Conservation (phyloP, 2,888 invertebrate genomes). For the Microchrysa polita region DNA sequence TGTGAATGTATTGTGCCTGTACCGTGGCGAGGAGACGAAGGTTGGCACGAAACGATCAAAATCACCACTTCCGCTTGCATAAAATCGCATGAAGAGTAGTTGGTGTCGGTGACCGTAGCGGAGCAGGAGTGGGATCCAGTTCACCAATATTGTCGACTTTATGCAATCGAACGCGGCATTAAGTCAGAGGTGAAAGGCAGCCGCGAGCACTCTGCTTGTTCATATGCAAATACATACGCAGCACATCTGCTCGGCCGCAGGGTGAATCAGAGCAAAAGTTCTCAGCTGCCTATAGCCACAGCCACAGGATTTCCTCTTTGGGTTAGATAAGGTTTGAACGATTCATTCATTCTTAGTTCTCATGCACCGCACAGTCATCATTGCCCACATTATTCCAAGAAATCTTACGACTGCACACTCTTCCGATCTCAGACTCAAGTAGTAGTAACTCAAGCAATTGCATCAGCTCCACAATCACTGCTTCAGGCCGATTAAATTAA, state of each 20-base stretch:
- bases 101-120: not conserved
- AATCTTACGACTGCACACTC: too few relatives aligned
- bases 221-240: not conserved
- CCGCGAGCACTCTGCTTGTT: not conserved
- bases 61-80: constrained; percentile 4
- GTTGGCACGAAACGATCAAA: too few relatives aligned
- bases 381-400: too few relatives aligned
- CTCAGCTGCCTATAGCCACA: too few relatives aligned
- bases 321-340: too few relatives aligned
- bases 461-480: not conserved
- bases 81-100: not conserved
- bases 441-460: too few relatives aligned
- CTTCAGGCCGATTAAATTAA: constrained; percentile 32
- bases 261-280: too few relatives aligned
- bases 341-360: too few relatives aligned
- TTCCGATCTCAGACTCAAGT: too few relatives aligned
- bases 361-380: too few relatives aligned
- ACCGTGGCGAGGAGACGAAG: not conserved
- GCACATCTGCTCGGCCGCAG: not conserved
- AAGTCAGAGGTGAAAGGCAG: constrained; percentile 7
- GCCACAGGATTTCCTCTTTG: too few relatives aligned
- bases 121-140: not conserved
- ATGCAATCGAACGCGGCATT: not conserved
- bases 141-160: not conserved
- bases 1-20: not conserved